Base-by-base conservation (phyloP, 2,797 vertebrate genomes). In the Myotis pilosus region DNA sequence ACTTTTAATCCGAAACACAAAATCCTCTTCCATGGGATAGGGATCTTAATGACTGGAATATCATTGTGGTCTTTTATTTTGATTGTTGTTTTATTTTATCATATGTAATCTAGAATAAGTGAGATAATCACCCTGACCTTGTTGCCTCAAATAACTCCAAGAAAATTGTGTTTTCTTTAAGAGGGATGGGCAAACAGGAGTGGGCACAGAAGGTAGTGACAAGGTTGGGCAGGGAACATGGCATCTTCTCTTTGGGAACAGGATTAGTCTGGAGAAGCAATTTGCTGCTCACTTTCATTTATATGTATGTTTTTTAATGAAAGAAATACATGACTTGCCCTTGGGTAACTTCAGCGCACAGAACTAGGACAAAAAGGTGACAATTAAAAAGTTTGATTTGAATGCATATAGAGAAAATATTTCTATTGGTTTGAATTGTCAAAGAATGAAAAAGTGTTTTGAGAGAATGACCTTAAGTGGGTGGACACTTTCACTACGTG, bases 51-150 rank as follows among this genome's bases (percentile, higher is more conserved):
- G 38, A 68, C 13, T 68, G 3, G 23, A 82, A 51, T 81, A n/a
- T n/a, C 13, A 16, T 57, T 20, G 15, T 33, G 22, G 23, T 74
- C n/a, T 84, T 9, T 83, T 86, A 64, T 57, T n/a, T n/a, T 23
- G 6, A 49, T 78, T 79, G 47, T 57, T 68, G 20, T 55, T 94
- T 92, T 86, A 72, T 92, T 94, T 85, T 66, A 4, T 76, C 60
- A 47, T 60, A 30, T 69, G 12, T 55, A 94, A 83, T 38, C 28
- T 69, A 74, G 44, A 91, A 79, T n/a, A 86, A 91, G 1, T 20
- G n/a, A 89, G 9, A 3, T 64, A 64, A 80, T 94, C 38, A 80
- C 80, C 68, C 13, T 78, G 15, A 38, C 16, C 6, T 80, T 11
- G 17, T 74, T 78, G 30, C 53, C 36, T 90, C 49, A 51, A 60